Base-by-base conservation (phyloP, 2,888 invertebrate species). In the Lacanobia oleracea region DNA sequence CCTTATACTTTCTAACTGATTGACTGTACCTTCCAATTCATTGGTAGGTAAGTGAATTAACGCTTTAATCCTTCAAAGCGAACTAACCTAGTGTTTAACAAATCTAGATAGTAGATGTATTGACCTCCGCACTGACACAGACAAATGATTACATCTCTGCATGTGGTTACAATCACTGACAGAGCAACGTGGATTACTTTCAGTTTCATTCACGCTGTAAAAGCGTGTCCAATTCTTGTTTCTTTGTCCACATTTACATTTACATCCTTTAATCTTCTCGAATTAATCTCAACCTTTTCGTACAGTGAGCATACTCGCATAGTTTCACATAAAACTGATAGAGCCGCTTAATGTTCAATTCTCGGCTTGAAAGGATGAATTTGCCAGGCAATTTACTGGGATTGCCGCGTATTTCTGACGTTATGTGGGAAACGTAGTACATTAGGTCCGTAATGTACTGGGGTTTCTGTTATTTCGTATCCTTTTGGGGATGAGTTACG, bases 311-410 rank as follows among this genome's bases (percentile, higher is more conserved):
- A 81, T 63, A n/a, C 72, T 84, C 77, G 67, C 68, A 78, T 72
- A 79, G 83, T 86, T 83, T 66, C 80, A 83, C 75, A 84, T 84
- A 87, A 84, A 88, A 79, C 80, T 85, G 83, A 82, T 79, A 67
- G 79, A 75, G 68, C 59, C 74, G 37, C 76, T 77, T 84, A 86
- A 87, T 82, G 83, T 78, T 77, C 82, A 85, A 85, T 87, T 84
- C 85, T 73, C 72, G 64, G 75, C 45, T 74, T 78, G 73, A 86
- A 85, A 85, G 84, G 84, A 87, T 87, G 79, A 83, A 88, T 87
- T 87, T 81, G 84, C 75, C 75, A 83, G 80, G 84, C 87, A 84
- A 90, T 91, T 88, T 83, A 56, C 73, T 73, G 77, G 75, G 86
- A 90, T 88, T 89, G 88, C 86, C 67, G 53, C 63, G 71, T 73